phyloP scores from a whole-genome alignment of 1,140 invertebrate species.

The Geopemphigus sp. region DNA sequence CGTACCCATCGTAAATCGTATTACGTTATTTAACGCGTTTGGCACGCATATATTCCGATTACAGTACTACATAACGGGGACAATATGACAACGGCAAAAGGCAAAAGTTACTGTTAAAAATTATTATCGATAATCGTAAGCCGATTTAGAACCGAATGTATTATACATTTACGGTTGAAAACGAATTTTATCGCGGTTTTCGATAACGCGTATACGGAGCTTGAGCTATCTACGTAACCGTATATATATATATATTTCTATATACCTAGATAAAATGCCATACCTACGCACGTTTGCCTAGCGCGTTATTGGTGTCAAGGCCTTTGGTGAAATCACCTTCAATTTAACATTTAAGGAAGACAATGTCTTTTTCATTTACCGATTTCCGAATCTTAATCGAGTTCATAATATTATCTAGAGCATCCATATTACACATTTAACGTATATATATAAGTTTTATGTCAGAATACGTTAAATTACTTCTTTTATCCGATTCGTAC shows the following conservation, averaged over 20 bases:
- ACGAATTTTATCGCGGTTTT: neutral
- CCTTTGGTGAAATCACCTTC: constrained; percentile 41
- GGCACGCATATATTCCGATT: neutral
- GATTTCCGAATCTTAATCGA: constrained; percentile 29
- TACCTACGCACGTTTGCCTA: constrained; percentile 35
- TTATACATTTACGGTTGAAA: no score
- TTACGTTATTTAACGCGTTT: neutral
- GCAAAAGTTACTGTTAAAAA: neutral
- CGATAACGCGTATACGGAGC: constrained; percentile 6
- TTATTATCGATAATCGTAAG: no score
- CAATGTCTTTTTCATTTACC: neutral
- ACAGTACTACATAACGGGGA: neutral
- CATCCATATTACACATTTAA: no score
- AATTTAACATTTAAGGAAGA: constrained; percentile 39
- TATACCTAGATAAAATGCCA: constrained; percentile 32
- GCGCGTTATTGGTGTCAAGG: constrained; percentile 46
- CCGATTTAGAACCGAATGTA: no score
- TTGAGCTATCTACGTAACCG: neutral
- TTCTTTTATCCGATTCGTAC: no score
- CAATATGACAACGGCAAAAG: neutral
- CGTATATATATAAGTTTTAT: no score
- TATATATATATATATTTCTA: no score
- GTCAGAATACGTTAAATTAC: no score
- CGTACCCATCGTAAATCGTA: no score
- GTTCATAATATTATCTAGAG: no score